Percentiles rank a stretch among this genome's conserved stretches.
Evolutionary conservation across 2,888 invertebrate genomes (phyloP).

Genomic region (Timema podura): DNA sequence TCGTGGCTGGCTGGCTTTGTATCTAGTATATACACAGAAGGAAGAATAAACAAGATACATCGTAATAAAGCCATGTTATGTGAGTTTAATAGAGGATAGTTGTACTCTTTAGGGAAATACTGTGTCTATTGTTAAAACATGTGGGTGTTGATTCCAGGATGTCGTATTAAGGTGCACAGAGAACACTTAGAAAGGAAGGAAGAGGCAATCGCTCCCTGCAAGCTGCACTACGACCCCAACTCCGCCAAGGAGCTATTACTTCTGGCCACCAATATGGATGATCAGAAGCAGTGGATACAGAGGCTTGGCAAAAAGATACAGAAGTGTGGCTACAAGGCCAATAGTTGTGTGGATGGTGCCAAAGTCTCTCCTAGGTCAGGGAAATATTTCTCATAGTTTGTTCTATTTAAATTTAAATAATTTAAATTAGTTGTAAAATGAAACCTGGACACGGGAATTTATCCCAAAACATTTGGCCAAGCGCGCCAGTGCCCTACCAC

Average conservation of each 20-base stretch:
- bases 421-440: no score
- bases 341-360: constrained; percentile 59
- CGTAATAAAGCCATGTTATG: no score
- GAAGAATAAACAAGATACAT: no score
- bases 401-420: no score
- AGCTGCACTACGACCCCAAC: constrained; percentile 91
- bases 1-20: no score
- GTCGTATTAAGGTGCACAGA: constrained; percentile 95
- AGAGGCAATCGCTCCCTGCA: constrained; percentile 88
- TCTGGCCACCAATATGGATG: constrained; percentile 78
- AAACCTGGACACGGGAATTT: no score
- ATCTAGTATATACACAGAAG: no score
- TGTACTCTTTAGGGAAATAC: no score
- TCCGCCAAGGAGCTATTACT: constrained; percentile 91
- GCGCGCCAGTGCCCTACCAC: no score
- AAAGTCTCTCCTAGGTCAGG: constrained; percentile 73
- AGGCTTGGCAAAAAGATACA: constrained; percentile 88
- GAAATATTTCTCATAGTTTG: constrained; percentile 8
- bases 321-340: constrained; percentile 88
- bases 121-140: background rate
- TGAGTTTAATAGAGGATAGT: no score
- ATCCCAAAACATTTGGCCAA: no score
- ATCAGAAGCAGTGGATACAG: constrained; percentile 91
- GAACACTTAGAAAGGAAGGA: constrained; percentile 85
- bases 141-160: constrained; percentile 60